Conservation (phyloP, 2,797 vertebrate genomes). For the Sylvilagus floridanus region DNA sequence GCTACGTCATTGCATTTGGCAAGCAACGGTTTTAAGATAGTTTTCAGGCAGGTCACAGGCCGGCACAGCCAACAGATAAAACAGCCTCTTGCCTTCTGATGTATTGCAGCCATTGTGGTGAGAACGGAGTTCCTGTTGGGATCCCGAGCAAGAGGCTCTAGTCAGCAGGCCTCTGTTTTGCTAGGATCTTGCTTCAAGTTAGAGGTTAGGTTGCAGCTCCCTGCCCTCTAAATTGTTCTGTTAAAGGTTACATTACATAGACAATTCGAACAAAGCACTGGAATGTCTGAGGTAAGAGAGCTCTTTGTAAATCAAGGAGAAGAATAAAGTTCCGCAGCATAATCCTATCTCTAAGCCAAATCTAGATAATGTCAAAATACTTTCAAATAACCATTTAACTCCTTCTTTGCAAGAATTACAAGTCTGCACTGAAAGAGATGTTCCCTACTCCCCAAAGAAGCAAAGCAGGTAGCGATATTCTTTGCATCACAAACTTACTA, state of each 20-base stretch:
- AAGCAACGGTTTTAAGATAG: slow-evolving; percentile 37
- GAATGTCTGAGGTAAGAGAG: slow-evolving; percentile 63
- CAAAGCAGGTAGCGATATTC: background rate
- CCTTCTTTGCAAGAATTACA: slow-evolving; percentile 16
- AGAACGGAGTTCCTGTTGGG: background rate
- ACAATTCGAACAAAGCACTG: slow-evolving; percentile 69
- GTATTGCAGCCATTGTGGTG: background rate
- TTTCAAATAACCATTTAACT: slow-evolving; percentile 59
- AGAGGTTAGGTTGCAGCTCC: slow-evolving; percentile 55
- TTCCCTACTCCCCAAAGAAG: background rate
- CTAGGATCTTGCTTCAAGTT: slow-evolving; percentile 1
- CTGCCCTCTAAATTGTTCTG: background rate
- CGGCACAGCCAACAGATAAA: slow-evolving; percentile 13
- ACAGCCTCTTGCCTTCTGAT: background rate
- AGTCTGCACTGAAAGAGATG: background rate
- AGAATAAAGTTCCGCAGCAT: slow-evolving; percentile 66
- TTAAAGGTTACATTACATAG: slow-evolving; percentile 42
- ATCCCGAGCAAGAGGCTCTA: background rate
- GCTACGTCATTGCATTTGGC: slow-evolving; percentile 59
- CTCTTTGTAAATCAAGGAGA: slow-evolving; percentile 74
- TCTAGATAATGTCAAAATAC: slow-evolving; percentile 53
- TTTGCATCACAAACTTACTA: background rate
- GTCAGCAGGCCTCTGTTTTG: slow-evolving; percentile 23
- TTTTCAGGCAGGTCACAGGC: slow-evolving; percentile 51
- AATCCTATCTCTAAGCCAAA: slow-evolving; percentile 67